Conservation (phyloP, 2,888 invertebrate species). For the Acanthosepion esculentum region DNA sequence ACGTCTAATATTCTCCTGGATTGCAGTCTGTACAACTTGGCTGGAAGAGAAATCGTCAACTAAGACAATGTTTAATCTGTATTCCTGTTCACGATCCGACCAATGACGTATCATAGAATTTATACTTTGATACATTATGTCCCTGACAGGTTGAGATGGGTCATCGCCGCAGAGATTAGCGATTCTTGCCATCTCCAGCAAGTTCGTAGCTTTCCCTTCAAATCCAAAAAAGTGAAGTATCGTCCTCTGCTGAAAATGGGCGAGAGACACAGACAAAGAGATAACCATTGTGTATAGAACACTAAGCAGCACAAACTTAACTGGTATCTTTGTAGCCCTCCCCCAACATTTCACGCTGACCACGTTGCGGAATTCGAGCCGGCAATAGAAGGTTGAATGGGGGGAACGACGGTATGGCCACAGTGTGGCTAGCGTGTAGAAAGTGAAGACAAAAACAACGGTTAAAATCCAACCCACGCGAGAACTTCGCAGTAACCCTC, state of each 20-base stretch:
- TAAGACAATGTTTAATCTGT: slow-evolving; percentile 37
- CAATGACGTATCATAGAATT: slow-evolving; percentile 44
- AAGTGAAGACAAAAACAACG: neutral
- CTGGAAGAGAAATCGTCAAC: slow-evolving; percentile 42
- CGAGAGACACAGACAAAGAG: neutral
- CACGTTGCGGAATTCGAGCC: neutral
- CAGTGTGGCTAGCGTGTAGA: neutral
- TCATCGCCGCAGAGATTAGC: slow-evolving; percentile 37
- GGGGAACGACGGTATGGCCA: neutral
- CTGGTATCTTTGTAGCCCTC: neutral
- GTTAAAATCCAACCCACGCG: neutral
- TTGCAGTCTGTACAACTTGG: slow-evolving; percentile 24
- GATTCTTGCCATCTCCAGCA: slow-evolving; percentile 43
- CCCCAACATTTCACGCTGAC: neutral
- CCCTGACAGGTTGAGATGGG: neutral
- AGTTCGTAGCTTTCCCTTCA: slow-evolving; percentile 25
- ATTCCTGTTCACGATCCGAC: slow-evolving; percentile 40
- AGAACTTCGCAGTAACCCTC: slow-evolving; percentile 2
- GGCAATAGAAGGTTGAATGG: neutral
- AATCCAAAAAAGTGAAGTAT: slow-evolving; percentile 41
- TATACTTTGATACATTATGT: neutral
- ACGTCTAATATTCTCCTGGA: slow-evolving; percentile 24
- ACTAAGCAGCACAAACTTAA: neutral
- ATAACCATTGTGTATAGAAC: neutral
- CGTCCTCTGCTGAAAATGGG: neutral